These are phyloP conservation scores for Arrhamphus sclerolepis DNA, from an alignment of 2,797 vertebrate genomes.

Conservation along the genomic window DNA sequence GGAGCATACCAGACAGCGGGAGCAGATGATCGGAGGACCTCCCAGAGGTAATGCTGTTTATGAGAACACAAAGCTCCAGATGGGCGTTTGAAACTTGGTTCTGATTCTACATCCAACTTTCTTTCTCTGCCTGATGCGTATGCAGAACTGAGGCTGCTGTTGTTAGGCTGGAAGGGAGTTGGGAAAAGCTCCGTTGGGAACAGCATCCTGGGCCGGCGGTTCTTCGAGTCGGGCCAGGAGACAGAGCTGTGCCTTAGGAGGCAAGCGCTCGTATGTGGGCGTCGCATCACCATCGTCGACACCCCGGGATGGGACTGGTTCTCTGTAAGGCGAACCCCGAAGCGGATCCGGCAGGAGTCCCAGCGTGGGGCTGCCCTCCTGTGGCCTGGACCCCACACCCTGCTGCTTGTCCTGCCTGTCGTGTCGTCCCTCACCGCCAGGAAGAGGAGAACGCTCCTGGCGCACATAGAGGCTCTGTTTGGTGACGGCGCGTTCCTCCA, in stretches of 20 bases:
- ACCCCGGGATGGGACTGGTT: slow-evolving; percentile 86
- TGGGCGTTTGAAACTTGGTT: slow-evolving; percentile 1
- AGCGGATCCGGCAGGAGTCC: slow-evolving; percentile 77
- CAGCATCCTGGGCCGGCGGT: slow-evolving; percentile 76
- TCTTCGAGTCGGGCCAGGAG: slow-evolving; percentile 79
- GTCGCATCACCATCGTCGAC: slow-evolving; percentile 81
- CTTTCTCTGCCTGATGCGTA: neutral
- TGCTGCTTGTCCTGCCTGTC: slow-evolving; percentile 81
- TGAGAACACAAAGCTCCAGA: slow-evolving; percentile 16
- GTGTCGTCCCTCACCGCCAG: slow-evolving; percentile 80
- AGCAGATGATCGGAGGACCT: slow-evolving; percentile 81
- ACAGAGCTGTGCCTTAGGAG: slow-evolving; percentile 77
- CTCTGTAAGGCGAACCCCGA: slow-evolving; percentile 75
- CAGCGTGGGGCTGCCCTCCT: slow-evolving; percentile 79
- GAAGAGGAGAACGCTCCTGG: slow-evolving; percentile 78
- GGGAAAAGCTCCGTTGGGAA: slow-evolving; percentile 84
- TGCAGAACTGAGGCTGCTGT: slow-evolving; percentile 77
- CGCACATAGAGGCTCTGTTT: slow-evolving; percentile 81
- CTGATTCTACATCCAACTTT: neutral
- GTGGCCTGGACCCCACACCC: slow-evolving; percentile 80
- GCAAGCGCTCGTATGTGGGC: slow-evolving; percentile 78
- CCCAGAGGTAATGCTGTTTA: slow-evolving; percentile 70
- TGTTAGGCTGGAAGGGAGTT: slow-evolving; percentile 83
- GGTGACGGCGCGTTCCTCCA: slow-evolving; percentile 77
- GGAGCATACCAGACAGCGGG: slow-evolving; percentile 73